Evolutionary conservation across 2,888 invertebrate genomes (phyloP).

Genomic region (Tetranychus piercei): DNA sequence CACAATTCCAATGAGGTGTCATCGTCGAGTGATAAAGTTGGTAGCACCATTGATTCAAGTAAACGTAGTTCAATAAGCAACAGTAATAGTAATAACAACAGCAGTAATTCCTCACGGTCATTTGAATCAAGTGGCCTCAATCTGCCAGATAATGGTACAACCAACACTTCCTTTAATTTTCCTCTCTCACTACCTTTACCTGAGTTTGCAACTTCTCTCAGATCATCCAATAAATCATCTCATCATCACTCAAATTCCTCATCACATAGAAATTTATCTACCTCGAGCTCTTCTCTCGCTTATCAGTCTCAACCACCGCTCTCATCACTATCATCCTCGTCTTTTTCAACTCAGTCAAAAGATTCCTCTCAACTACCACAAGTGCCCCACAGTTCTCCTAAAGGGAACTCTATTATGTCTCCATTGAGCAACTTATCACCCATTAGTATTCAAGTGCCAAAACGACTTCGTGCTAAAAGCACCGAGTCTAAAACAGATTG

Average conservation of each 20-base stretch:
- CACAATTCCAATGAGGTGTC: conserved; percentile 20
- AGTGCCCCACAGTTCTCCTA: conserved; percentile 11
- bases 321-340: background rate
- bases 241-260: conserved; percentile 8
- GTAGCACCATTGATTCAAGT: background rate
- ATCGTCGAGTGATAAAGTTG: conserved; percentile 19
- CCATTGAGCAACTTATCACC: conserved; percentile 21
- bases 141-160: background rate
- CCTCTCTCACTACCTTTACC: conserved; percentile 50
- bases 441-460: conserved; percentile 20
- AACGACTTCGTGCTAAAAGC: conserved; percentile 14
- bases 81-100: background rate
- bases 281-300: conserved; percentile 6
- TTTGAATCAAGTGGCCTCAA: background rate
- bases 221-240: conserved; percentile 6
- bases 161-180: conserved; percentile 11
- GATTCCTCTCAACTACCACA: conserved; percentile 6
- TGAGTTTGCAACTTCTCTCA: conserved; percentile 47
- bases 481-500: conserved; percentile 11
- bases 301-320: background rate
- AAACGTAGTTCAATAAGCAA: background rate
- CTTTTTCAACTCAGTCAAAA: background rate
- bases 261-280: conserved; percentile 4
- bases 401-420: conserved; percentile 19
- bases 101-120: background rate